Base-by-base conservation (phyloP, 23 tunicate species). In the Styela plicata region DNA sequence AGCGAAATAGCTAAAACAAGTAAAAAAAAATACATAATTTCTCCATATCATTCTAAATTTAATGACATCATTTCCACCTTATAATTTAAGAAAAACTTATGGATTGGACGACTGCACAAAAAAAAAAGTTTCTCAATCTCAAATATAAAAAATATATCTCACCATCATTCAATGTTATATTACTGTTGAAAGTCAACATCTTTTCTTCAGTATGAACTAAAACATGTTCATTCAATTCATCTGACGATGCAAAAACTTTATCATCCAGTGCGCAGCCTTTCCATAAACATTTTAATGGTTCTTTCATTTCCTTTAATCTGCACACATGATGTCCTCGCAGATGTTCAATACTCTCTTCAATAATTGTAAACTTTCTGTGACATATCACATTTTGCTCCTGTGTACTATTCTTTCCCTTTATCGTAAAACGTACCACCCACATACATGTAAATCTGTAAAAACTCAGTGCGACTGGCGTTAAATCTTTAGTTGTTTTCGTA, bases 211-310 rank as follows among this genome's bases (percentile, higher is more conserved):
- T 34, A 29, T 71, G 77, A 17, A 26, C 34, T 16, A 34, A 21
- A 3, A 32, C 77, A 71, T 71, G 77, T 17, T 71, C 36, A 2
- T 71, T 29, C 5, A 71, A 30, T 21, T 34, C 77, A 2, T 71
- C 77, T 19, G 5, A 16, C 3, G 32, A 16, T 21, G 35, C 16
- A 17, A 30, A 71, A 3, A 26, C 36, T 71, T 71, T 34, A 7
- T 30, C 36, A 16, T 44, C 57, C 57, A 21, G 34, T 16, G 32
- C 35, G 34, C 77, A 71, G 34, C 17, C 77, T 71, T 71, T 22
- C 77, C 77, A 71, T 21, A n/a, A 33, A 71, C 77, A 71, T 32
- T 30, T 27, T 34, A 71, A 32, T 3, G 77, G 77, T 34, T 71
- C 37, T 21, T 71, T 34, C 24, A 30, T 26, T 18, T 30, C 34